Conservation (phyloP, 1,140 invertebrate species). For the Diprion similis region DNA sequence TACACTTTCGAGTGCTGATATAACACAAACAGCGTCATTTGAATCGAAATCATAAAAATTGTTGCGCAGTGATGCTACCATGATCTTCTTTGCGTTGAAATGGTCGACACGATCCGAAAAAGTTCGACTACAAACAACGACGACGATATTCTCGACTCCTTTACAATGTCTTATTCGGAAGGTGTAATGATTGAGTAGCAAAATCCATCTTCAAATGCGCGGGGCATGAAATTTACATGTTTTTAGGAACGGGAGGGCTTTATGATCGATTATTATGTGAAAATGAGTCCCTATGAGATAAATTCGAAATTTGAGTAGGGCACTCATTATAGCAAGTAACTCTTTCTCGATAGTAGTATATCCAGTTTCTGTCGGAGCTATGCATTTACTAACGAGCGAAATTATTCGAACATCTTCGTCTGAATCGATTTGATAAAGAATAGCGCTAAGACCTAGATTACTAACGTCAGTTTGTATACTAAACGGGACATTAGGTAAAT, state of each 20-base stretch:
- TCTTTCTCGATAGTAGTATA: neutral
- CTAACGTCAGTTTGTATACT: neutral
- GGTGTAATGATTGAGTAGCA: neutral
- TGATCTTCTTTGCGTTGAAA: neutral
- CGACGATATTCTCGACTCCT: neutral
- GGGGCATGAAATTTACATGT: neutral
- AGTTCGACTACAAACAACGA: neutral
- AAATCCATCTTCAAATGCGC: neutral
- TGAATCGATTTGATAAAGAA: neutral
- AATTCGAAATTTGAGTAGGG: neutral
- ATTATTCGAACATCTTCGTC: neutral
- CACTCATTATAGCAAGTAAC: neutral
- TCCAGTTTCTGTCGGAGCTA: neutral
- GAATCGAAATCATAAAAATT: neutral
- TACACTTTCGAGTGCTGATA: neutral
- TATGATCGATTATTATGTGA: neutral
- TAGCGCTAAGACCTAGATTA: neutral
- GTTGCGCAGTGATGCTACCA: neutral
- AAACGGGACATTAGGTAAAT: neutral
- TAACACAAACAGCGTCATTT: neutral
- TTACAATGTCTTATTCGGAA: neutral
- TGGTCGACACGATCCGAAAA: neutral
- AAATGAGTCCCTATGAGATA: neutral
- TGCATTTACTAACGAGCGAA: neutral
- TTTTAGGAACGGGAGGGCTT: neutral